Evolutionary conservation across 37 sponge, comb jelly and placozoan species (phyloP), one percentile per base, ranked within the genome.

Genomic region (Geodia barretti): DNA sequence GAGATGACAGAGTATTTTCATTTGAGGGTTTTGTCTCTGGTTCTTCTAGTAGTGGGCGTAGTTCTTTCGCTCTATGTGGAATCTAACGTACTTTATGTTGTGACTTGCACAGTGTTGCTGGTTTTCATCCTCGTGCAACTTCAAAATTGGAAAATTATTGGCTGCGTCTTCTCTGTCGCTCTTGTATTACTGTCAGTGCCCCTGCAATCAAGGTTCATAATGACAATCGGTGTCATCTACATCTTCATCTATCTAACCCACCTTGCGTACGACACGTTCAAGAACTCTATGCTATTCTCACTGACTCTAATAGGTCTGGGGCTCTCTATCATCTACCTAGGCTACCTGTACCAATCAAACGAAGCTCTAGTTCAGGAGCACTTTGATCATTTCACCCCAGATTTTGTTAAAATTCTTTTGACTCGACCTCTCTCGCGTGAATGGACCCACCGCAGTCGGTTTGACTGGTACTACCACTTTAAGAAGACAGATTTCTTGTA

Each of bases 161-260:
- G 84, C 34, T 83, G 84, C 39, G 24, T 40, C 25, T 43, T 75
- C 25, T 64, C 76, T 19, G 76, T 75, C n/a, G 20, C 43, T 14
- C 78, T 85, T 0, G 61, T 78, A 5, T 41, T 85, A 11, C n/a
- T 85, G 17, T 77, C 85, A 26, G 78, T 85, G 3, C 85, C 77
- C 2, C 62, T 85, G 1, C 85, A 85, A 30, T 85, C 85, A 36
- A 60, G 54, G 31, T 77, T 77, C 64, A 33, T 85, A 32, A 77
- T 77, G 36, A 60, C 85, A 25, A 75, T 83, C n/a, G 84, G 68
- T 0, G 31, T 59, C 14, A 67, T 83, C 32, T 83, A 83, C 59
- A 74, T 85, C 14, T 85, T 85, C 41, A 32, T 14, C 41, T 85
- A 85, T 59, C 85, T 85, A 0, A 85, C 62, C 60, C 67, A 77